Evolutionary conservation across 35 echinoderm and acorn worm genomes (phyloP), one percentile per base, ranked within the genome.

Genomic region (Apostichopus japonicus): DNA sequence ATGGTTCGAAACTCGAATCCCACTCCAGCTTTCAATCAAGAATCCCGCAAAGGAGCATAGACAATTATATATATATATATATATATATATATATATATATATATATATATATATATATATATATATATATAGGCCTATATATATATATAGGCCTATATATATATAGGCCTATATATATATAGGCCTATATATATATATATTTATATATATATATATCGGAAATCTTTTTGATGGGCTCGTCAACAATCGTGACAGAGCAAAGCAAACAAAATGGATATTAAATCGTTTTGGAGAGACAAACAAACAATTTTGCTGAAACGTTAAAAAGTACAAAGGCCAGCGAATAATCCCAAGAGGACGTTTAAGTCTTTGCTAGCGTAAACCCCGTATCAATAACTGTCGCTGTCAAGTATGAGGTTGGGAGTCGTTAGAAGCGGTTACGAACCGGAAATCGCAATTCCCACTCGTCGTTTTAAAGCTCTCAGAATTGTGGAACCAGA

Each of bases 251-350:
- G 71, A 73, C 71, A 23, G 71, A 19, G 71, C 16, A 17, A 73
- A 73, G 63, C 86, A 72, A 53, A 89, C 86, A 89, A 72, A 75
- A 89, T 72, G 59, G 61, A 23, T 75, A 72, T 89, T 89, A 89
- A 72, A 89, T 89, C 56, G 86, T 62, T 89, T 89, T 88, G 57
- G 61, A 17, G 51, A 89, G 24, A 89, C 86, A 89, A 89, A 89
- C 86, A 89, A 89, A 89, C 86, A 89, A 89, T 59, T 53, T 53
- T 53, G 23, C 54, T 61, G 13, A 5, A 87, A 87, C 59, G 15
- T n/a, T 23, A 54, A 72, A 89, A 89, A 89, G 86, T 89, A 89
- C 86, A 89, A 89, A 89, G 86, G 86, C 86, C 86, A 89, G 61
- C 8, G 54, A 53, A 10, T 17, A 23, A 11, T 19, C 86, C 86